Evolutionary conservation across 1,140 invertebrate species (phyloP).

Genomic region (Cotesia glomerata): DNA sequence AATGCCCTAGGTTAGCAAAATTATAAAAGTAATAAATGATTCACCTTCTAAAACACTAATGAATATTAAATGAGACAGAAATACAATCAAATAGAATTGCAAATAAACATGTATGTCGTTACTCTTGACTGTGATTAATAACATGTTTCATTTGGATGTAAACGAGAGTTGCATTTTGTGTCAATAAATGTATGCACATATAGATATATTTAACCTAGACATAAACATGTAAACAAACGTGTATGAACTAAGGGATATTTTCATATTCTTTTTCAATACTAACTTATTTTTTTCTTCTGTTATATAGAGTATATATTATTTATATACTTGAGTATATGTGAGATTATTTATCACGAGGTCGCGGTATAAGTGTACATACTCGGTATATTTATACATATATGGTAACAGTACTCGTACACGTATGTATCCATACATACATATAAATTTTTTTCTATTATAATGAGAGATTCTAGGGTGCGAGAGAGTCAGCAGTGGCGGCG

Average conservation of each 20-base stretch:
- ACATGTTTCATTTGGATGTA: slow-evolving; percentile 6
- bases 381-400: slow-evolving; percentile 41
- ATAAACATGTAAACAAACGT: too few species aligned
- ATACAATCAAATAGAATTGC: slow-evolving; percentile 9
- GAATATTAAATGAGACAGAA: neutral
- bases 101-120: slow-evolving; percentile 8
- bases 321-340: slow-evolving; percentile 36
- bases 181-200: neutral
- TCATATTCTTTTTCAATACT: slow-evolving; percentile 10
- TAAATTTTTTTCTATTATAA: slow-evolving; percentile 45
- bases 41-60: too few species aligned
- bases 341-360: slow-evolving; percentile 36
- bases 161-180: slow-evolving; percentile 8
- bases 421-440: slow-evolving; percentile 32
- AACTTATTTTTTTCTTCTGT: neutral
- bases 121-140: slow-evolving; percentile 4
- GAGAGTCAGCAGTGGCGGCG: slow-evolving; percentile 24
- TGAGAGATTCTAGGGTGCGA: slow-evolving; percentile 45
- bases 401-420: slow-evolving; percentile 39
- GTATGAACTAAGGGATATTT: neutral
- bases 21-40: too few species aligned
- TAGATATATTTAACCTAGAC: too few species aligned
- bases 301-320: slow-evolving; percentile 19
- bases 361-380: slow-evolving; percentile 12
- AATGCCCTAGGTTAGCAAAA: too few species aligned